Base-by-base conservation (phyloP, 2,888 invertebrate genomes). In the Drosophila kambysellisi region DNA sequence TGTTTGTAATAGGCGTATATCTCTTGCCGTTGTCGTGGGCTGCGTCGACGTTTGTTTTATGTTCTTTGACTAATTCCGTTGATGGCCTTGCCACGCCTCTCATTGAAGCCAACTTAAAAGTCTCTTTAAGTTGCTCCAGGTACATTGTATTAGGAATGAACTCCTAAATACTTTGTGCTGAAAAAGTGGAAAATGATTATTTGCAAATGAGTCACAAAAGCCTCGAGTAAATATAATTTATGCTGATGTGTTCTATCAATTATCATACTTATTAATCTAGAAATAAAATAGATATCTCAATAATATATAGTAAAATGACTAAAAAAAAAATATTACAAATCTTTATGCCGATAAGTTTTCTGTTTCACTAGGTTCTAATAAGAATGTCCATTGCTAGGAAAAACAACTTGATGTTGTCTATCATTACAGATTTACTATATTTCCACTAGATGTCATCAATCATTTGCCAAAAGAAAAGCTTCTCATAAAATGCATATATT, bases 61-160 rank as follows among this genome's bases (percentile, higher is more conserved):
- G 79, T 54, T 50, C 64, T n/a, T 62, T 56, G 48, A 79, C 79
- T 71, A 79, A 79, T 78, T 68, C 51, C 48, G 43, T 53, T 74
- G 71, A 62, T 75, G 77, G 74, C 66, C 74, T 77, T 74, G 73
- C 57, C 46, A 51, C 63, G 33, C n/a, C 46, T 56, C 25, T 33
- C 39, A 20, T 46, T 33, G 9, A 8, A 54, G 6, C 33, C 37
- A 37, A 43, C 73, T 43, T 37, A 33, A 51, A 53, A 20, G 39
- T 53, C 17, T 37, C 46, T 43, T 11, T 11, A n/a, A 35, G 29
- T 2, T 12, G 11, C 33, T 20, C 20, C 15, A 17, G 41, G 41
- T 48, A 37, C 17, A 7, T 29, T 29, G 11, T 35, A 29, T 58
- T 39, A 29, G 43, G 37, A 29, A 46, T 50, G 32, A 56, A 6